Base-by-base conservation (phyloP, 2,113 vertebrate genomes). In the Lepidothrix coronata region DNA sequence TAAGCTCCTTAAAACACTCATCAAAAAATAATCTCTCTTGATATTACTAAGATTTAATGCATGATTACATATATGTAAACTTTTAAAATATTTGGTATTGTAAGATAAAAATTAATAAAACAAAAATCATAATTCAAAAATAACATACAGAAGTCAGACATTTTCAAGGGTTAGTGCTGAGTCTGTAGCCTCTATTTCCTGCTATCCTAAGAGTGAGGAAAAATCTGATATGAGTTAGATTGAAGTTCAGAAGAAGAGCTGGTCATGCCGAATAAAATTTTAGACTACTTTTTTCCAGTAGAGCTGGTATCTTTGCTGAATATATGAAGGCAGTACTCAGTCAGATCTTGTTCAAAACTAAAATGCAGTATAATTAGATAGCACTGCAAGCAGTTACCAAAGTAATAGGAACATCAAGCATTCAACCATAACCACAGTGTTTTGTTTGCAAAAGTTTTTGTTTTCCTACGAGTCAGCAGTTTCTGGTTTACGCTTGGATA, bases 391-490 rank as follows among this genome's bases (percentile, higher is more conserved):
- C 89, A 96, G 58, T 93, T 79, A 48, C 88, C 87, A 92, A 92
- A 95, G 82, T 82, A 95, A 95, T 66, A 95, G 74, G 88, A 95
- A 70, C 73, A 88, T 83, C 3, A 10, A 66, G 89, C 89, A 83
- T 87, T 80, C 89, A 89, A 93, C 83, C 93, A 93, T 92, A 97
- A 92, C 71, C 55, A 39, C 21, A 65, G 37, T 59, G 71, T 94
- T 95, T 96, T 97, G 96, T 89, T 80, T 96, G 91, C 77, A 79
- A 82, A 79, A 92, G 59, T 83, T 93, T 92, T 94, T 97, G 62
- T 95, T 91, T 97, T 90, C 81, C 74, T 86, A 37, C n/a, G 7
- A 93, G 73, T 97, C 93, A 90, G 55, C 89, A 84, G 31, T 95
- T 94, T 95, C 83, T 80, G 84, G 55, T 85, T 78, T 65, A 86